Evolutionary conservation across 2,113 vertebrate species (phyloP).

Genomic region (Petroica traversi): DNA sequence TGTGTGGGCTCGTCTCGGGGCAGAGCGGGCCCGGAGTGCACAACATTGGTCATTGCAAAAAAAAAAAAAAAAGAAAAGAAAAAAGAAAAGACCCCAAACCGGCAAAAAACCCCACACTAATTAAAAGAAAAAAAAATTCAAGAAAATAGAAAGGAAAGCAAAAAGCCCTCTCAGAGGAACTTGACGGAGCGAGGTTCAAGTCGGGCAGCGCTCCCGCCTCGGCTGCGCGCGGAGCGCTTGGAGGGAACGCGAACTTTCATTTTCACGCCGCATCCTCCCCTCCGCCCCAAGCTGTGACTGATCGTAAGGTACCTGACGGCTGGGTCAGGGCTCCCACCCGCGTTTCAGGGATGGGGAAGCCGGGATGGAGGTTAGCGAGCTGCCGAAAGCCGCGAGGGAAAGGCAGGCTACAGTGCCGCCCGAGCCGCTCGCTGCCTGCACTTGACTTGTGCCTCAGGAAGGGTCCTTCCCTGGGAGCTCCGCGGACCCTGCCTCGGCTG

Average conservation of each 20-base stretch:
- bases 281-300: neutral
- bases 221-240: neutral
- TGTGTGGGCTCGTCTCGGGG: neutral
- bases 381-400: neutral
- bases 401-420: neutral
- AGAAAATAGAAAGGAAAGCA: too few relatives aligned
- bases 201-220: neutral
- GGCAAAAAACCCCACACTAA: neutral
- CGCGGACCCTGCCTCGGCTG: neutral
- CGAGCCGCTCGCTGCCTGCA: neutral
- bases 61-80: too few relatives aligned
- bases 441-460: constrained; percentile 28
- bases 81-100: neutral
- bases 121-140: too few relatives aligned
- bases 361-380: neutral
- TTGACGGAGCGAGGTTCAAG: neutral
- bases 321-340: neutral
- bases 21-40: neutral
- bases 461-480: neutral
- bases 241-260: constrained; percentile 16
- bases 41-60: neutral
- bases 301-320: neutral
- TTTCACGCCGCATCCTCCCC: neutral
- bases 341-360: neutral
- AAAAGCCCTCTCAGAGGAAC: neutral